phyloP scores from a whole-genome alignment of 2,113 vertebrate species.

The Cariama cristata region DNA sequence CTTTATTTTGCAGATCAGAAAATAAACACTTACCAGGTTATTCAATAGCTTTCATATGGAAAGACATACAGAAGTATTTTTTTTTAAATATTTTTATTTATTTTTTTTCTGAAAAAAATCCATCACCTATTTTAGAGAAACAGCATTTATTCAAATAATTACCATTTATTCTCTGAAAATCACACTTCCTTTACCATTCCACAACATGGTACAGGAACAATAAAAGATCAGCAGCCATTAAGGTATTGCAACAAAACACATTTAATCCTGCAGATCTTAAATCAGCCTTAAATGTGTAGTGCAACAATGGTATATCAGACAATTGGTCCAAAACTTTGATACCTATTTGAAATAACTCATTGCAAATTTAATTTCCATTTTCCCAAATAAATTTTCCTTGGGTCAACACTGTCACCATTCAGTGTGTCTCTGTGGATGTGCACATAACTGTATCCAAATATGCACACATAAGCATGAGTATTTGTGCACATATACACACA shows the following conservation, averaged over 20 bases:
- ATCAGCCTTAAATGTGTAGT: conserved; percentile 3
- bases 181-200: neutral
- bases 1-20: neutral
- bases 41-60: neutral
- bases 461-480: neutral
- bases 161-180: neutral
- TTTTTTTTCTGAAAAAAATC: neutral
- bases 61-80: neutral
- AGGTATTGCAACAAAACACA: neutral
- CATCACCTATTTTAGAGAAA: neutral
- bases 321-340: neutral
- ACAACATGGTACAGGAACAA: neutral
- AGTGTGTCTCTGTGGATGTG: neutral
- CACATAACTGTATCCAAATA: neutral
- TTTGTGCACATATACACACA: neutral
- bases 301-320: neutral
- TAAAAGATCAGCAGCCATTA: neutral
- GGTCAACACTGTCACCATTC: neutral
- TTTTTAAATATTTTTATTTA: neutral
- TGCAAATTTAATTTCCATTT: neutral
- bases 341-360: neutral
- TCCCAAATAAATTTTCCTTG: neutral
- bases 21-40: neutral
- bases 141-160: neutral
- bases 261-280: conserved; percentile 2